A percentile compares a stretch with the other conserved stretches of the same genome.
These are phyloP conservation scores for Lycopodina hypogea DNA, from an alignment of 37 sponge, comb jelly and placozoan genomes.

Conservation along the genomic window DNA sequence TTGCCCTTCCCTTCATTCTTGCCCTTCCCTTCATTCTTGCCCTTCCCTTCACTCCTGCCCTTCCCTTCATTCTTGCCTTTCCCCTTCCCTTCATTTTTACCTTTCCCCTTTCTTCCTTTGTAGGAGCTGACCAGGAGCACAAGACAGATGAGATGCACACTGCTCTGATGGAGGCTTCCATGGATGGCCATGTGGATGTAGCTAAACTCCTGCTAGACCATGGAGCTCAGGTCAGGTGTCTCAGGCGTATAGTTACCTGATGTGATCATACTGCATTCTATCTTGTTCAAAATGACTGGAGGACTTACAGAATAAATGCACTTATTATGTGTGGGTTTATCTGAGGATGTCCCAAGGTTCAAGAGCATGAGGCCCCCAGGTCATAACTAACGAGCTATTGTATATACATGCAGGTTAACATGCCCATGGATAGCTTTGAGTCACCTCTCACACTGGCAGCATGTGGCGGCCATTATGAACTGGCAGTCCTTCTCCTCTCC, in stretches of 20 bases:
- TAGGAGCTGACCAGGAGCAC: constrained; percentile 86
- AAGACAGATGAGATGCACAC: constrained; percentile 95
- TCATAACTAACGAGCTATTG: too few species aligned
- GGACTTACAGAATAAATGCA: too few species aligned
- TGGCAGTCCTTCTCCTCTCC: constrained; percentile 76
- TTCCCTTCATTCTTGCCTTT: too few species aligned
- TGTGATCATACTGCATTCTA: neutral
- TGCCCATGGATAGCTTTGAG: constrained; percentile 90
- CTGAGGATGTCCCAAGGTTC: too few species aligned
- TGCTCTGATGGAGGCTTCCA: constrained; percentile 88
- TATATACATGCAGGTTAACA: constrained; percentile 78
- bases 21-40: too few species aligned
- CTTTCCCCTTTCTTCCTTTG: too few species aligned
- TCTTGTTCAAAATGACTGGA: neutral
- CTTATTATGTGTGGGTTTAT: too few species aligned
- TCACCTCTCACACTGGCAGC: constrained; percentile 83
- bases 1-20: too few species aligned
- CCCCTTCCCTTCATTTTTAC: too few species aligned
- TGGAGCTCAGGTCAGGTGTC: constrained; percentile 65
- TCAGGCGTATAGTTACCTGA: neutral
- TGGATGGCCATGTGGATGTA: constrained; percentile 91
- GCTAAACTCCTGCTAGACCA: constrained; percentile 78
- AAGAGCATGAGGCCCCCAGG: too few species aligned
- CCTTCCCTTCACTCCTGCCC: too few species aligned
- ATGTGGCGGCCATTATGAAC: constrained; percentile 80